A percentile compares a stretch with the other conserved stretches of the same genome.
Evolutionary conservation across 2,888 invertebrate species (phyloP).

Genomic region (Enoplolaimus lenunculus): DNA sequence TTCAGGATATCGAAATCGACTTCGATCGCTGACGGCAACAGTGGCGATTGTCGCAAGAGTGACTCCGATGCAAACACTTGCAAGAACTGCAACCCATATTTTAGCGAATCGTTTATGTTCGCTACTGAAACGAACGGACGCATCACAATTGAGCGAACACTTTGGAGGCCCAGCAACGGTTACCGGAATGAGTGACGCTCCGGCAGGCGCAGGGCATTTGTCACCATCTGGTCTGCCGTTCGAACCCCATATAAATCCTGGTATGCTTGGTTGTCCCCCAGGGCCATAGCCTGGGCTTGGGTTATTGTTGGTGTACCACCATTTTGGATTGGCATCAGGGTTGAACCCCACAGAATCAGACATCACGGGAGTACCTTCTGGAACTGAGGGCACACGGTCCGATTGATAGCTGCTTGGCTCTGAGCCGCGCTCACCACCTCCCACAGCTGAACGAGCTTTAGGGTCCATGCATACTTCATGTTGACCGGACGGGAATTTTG

Average conservation of each 20-base stretch:
- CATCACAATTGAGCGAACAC: neutral
- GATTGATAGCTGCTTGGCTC: neutral
- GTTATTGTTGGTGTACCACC: neutral
- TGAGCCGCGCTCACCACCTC: neutral
- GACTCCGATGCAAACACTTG: conserved; percentile 58
- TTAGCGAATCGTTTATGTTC: neutral
- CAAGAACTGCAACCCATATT: conserved; percentile 83
- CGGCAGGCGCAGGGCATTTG: too few relatives aligned
- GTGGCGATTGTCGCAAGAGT: conserved; percentile 67
- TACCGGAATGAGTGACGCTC: neutral
- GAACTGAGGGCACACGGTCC: too few relatives aligned
- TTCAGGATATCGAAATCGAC: conserved; percentile 90
- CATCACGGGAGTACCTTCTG: too few relatives aligned
- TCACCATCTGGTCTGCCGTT: too few relatives aligned
- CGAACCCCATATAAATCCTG: too few relatives aligned
- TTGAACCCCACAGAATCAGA: neutral
- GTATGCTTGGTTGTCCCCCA: neutral
- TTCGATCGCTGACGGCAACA: conserved; percentile 64
- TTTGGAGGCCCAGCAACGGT: neutral
- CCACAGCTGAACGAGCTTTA: neutral
- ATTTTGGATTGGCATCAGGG: neutral
- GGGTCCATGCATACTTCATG: conserved; percentile 43
- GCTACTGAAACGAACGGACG: neutral
- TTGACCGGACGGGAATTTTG: conserved; percentile 57
- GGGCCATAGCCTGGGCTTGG: neutral